Conservation (phyloP, 2,113 vertebrate species). For the Bos taurus region ARS-UCD2.0 NC_037334.1:89535501-89536000, state of each 20-base stretch:
- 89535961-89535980: neutral
- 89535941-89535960: neutral
- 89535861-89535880: too few relatives aligned
- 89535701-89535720: neutral
- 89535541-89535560: neutral
- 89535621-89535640: neutral
- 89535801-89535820: neutral
- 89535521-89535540: neutral
- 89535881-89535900: too few relatives aligned
- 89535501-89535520: neutral
- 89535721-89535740: neutral
- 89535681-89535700: neutral
- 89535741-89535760: neutral
- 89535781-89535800: neutral
- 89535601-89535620: neutral
- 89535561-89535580: too few relatives aligned
- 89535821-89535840: neutral
- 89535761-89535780: neutral
- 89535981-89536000: neutral
- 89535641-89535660: neutral
- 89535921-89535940: neutral
- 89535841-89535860: neutral
- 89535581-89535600: neutral
- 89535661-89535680: neutral
- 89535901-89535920: rapidly evolving